Evolutionary conservation across 2,888 invertebrate species (phyloP), one percentile per base, ranked within the genome.

Genomic region (Sinelater perroti): DNA sequence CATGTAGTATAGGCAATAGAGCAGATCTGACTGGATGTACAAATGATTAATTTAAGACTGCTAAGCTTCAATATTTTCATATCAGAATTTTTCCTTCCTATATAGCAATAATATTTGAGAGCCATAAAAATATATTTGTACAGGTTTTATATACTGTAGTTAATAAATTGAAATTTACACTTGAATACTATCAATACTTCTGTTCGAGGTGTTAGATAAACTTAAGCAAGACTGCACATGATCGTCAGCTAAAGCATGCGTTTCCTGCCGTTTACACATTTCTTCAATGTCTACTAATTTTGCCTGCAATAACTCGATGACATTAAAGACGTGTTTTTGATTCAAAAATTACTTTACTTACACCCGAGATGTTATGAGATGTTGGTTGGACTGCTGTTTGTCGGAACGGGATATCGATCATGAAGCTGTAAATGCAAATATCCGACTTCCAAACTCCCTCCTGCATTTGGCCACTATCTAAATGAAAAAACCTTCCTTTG

Each of bases 401-500:
- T 30, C 87, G 78, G 69, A 80, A 83, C n/a, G 79, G 73, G 36
- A 85, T 83, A 69, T 87, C 87, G 0, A 75, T 73, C 68, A 88
- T 80, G 57, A 77, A 81, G 56, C 86, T 85, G 56, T 70, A 79
- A 54, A 83, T 73, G 66, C 85, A 86, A 13, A 76, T 63, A 67
- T 83, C 81, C n/a, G 78, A 63, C 2, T 68, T 58, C 89, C 89
- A 89, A 63, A 83, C 78, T 1, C 89, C 89, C 57, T 84, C 82
- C 69, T 88, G 88, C 61, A 86, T 70, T 71, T 87, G 87, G 0
- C 88, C 88, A 0, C 80, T 85, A 66, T 80, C 78, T 69, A 87
- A 72, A 71, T 87, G 87, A 69, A 84, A 86, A 74, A 82, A 87
- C 26, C 82, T 77, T 0, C 89, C 89, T n/a, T 79, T 71, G 1